Percentiles rank a stretch among this genome's conserved stretches.
Conservation (phyloP, 1,140 invertebrate species). For the Tetragonula clypearis region DNA sequence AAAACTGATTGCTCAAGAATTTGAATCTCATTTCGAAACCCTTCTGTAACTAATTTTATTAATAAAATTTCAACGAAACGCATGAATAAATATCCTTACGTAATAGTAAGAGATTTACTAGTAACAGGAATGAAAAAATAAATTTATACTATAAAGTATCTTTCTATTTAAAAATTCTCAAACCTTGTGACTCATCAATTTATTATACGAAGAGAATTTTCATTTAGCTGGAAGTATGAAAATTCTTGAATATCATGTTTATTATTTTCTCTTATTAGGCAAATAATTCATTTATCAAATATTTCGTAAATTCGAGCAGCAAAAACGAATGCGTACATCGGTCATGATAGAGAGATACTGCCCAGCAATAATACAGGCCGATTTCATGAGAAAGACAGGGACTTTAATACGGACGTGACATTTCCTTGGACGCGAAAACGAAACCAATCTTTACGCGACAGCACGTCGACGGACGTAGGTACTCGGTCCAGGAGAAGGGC, state of each 20-base stretch:
- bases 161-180: too few species aligned
- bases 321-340: background rate
- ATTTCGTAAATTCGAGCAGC: background rate
- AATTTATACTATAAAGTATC: too few species aligned
- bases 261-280: background rate
- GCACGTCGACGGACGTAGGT: conserved; percentile 24
- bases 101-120: too few species aligned
- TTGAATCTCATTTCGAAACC: too few species aligned
- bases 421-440: conserved; percentile 46
- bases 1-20: too few species aligned
- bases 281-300: background rate
- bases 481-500: conserved; percentile 58
- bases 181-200: background rate
- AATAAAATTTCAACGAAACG: too few species aligned
- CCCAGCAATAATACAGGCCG: background rate
- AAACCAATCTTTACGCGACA: conserved; percentile 47
- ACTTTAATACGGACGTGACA: conserved; percentile 48
- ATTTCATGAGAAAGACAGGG: conserved; percentile 4
- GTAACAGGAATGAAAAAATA: too few species aligned
- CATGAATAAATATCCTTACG: too few species aligned
- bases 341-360: background rate
- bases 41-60: too few species aligned
- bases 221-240: too few species aligned
- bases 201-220: background rate
- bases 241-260: background rate